These are phyloP conservation scores for Oikopleura vanhoeffeni DNA, from an alignment of 23 tunicate genomes.

Conservation along the genomic window DNA sequence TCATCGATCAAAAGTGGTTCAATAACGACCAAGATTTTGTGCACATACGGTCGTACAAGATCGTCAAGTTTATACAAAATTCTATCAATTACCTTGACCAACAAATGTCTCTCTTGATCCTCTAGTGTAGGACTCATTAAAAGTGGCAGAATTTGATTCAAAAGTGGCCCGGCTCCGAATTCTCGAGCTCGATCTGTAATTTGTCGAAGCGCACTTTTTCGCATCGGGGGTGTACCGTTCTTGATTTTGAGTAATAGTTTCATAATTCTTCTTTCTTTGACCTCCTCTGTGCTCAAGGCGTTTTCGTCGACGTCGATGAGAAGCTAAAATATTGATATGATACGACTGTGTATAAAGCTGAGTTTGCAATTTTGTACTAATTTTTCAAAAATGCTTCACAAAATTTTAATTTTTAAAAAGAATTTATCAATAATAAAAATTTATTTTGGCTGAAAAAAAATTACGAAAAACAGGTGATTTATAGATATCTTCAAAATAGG, in stretches of 20 bases:
- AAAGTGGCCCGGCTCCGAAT: constrained; percentile 94
- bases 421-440: too few species aligned
- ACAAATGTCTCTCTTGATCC: constrained; percentile 88
- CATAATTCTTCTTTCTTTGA: constrained; percentile 83
- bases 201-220: constrained; percentile 91
- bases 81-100: constrained; percentile 89
- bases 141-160: constrained; percentile 83
- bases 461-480: too few species aligned
- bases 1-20: constrained; percentile 96
- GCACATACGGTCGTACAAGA: constrained; percentile 90
- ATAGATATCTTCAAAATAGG: too few species aligned
- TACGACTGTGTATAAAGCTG: too few species aligned
- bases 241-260: constrained; percentile 75
- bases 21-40: constrained; percentile 87
- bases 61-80: constrained; percentile 94
- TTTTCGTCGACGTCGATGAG: constrained; percentile 91
- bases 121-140: constrained; percentile 97
- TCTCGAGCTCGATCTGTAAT: constrained; percentile 90
- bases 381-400: too few species aligned
- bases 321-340: too few species aligned
- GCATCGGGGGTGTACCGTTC: constrained; percentile 97
- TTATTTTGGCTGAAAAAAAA: too few species aligned
- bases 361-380: too few species aligned
- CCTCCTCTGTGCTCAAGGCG: constrained; percentile 65
- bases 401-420: too few species aligned